A percentile compares a stretch with the other conserved stretches of the same genome.
phyloP scores from a whole-genome alignment of 2,888 invertebrate species.

The Mesorhabditis sp. region DNA sequence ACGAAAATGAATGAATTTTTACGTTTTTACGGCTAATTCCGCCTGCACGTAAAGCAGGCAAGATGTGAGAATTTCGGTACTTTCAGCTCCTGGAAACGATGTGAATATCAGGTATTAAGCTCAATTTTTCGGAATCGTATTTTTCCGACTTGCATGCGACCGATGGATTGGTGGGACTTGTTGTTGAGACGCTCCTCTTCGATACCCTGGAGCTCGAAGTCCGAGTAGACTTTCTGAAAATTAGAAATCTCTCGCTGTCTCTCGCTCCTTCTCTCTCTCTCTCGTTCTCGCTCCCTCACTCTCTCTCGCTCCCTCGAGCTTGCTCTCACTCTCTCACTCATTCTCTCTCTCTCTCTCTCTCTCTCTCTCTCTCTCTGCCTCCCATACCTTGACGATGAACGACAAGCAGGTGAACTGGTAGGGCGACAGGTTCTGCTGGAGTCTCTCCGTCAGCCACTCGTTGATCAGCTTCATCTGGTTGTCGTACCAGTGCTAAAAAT shows the following conservation, averaged over 20 bases:
- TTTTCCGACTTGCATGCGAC: constrained; percentile 86
- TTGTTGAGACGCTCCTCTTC: constrained; percentile 94
- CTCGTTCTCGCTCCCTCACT: too few species aligned
- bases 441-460: constrained; percentile 86
- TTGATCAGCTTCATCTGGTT: constrained; percentile 87
- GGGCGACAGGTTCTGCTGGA: constrained; percentile 87
- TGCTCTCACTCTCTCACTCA: too few species aligned
- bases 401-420: constrained; percentile 96
- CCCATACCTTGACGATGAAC: constrained; percentile 81
- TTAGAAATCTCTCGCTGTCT: too few species aligned
- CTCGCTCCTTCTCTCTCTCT: not conserved
- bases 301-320: too few species aligned
- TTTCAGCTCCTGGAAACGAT: too few species aligned
- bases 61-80: too few species aligned
- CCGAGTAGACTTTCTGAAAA: constrained; percentile 79
- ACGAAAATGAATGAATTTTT: too few species aligned
- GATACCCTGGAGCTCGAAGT: constrained; percentile 97
- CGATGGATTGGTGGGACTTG: constrained; percentile 77
- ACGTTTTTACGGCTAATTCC: too few species aligned
- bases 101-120: too few species aligned
- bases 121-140: not conserved
- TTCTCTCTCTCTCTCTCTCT: too few species aligned
- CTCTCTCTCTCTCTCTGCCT: not conserved
- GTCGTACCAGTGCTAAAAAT: constrained; percentile 81
- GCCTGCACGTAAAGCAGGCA: too few species aligned